Evolutionary conservation across 2,113 vertebrate species (phyloP).

Genomic region (Sturnus vulgaris): DNA sequence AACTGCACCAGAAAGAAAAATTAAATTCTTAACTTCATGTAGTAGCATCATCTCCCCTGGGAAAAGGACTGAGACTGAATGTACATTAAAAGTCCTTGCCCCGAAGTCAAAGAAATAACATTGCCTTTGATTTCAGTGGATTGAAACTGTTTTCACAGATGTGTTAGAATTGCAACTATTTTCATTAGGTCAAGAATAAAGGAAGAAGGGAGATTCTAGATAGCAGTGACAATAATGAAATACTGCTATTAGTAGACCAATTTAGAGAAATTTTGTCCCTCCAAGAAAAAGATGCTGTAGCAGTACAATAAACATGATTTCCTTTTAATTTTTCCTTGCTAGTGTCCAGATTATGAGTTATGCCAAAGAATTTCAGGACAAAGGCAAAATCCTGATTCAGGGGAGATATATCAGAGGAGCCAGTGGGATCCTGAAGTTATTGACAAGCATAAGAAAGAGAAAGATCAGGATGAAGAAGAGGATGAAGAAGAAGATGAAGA

Average conservation of each 20-base stretch:
- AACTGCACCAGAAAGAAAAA: background rate
- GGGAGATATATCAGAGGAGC: conserved; percentile 73
- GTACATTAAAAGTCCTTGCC: background rate
- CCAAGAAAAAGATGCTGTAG: background rate
- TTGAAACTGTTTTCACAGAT: background rate
- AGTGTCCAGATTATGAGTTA: conserved; percentile 89
- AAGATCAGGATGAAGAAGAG: conserved; percentile 52
- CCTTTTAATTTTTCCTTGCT: background rate
- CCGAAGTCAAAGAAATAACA: background rate
- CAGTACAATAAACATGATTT: background rate
- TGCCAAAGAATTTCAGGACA: conserved; percentile 79
- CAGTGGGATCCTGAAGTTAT: conserved; percentile 76
- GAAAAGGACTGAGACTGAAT: background rate
- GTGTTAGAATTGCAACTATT: background rate
- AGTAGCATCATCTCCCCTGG: background rate
- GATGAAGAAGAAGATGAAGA: conserved; percentile 55
- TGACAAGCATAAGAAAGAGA: conserved; percentile 59
- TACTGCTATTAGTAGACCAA: background rate
- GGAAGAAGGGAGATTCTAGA: background rate
- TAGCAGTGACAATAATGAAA: background rate
- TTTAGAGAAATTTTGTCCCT: background rate
- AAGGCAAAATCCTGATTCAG: conserved; percentile 80
- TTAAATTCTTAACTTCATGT: background rate
- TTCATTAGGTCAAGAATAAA: background rate
- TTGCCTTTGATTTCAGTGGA: background rate